phyloP scores from a whole-genome alignment of 2,888 invertebrate genomes.

The Patella pellucida region DNA sequence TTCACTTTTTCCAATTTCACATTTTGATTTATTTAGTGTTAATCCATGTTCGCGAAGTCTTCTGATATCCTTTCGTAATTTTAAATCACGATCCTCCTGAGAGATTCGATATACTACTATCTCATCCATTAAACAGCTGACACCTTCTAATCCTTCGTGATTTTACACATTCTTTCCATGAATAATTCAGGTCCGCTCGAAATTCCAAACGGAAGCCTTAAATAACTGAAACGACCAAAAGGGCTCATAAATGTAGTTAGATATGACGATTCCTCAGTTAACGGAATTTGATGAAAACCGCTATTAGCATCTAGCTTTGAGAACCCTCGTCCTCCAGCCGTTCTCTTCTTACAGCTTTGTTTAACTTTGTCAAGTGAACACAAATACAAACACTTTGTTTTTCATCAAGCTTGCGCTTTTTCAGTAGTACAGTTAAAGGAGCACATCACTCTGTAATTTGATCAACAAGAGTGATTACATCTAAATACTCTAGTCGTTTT shows the following conservation, averaged over 20 bases:
- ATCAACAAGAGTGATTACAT: background rate
- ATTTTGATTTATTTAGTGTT: constrained; percentile 13
- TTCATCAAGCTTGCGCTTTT: background rate
- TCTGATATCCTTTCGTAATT: background rate
- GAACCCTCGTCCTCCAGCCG: background rate
- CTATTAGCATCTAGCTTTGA: constrained; percentile 19
- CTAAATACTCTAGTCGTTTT: background rate
- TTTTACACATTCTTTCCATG: constrained; percentile 24
- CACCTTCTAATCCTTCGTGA: constrained; percentile 17
- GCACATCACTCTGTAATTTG: background rate
- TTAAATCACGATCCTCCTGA: background rate
- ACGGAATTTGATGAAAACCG: constrained; percentile 26
- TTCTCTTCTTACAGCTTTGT: background rate
- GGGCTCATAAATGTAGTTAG: constrained; percentile 30
- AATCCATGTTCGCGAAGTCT: constrained; percentile 16
- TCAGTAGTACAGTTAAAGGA: background rate
- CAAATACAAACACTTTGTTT: background rate
- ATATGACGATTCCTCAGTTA: constrained; percentile 12
- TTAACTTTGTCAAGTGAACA: background rate
- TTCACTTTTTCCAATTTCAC: constrained; percentile 9
- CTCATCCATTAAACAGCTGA: constrained; percentile 26
- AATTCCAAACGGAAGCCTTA: constrained; percentile 26
- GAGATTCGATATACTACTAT: constrained; percentile 26
- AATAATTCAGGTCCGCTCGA: constrained; percentile 24
- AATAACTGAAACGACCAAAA: constrained; percentile 23